A percentile compares a stretch with the other conserved stretches of the same genome.
These are phyloP conservation scores for Hylaeus volcanicus DNA, from an alignment of 1,140 invertebrate genomes.

Conservation along the genomic window DNA sequence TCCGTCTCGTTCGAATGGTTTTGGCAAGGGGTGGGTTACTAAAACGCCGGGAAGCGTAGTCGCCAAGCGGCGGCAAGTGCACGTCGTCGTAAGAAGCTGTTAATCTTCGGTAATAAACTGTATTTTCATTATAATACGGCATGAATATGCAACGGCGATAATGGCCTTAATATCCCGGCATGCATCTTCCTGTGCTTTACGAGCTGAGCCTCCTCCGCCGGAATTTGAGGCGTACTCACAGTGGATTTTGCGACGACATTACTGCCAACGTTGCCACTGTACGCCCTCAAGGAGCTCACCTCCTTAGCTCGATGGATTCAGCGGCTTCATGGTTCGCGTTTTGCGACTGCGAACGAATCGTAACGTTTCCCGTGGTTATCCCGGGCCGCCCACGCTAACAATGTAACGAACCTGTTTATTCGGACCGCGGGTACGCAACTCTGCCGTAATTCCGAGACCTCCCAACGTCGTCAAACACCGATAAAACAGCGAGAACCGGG, in stretches of 20 bases:
- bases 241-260: constrained; percentile 75
- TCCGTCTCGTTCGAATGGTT: constrained; percentile 39
- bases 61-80: constrained; percentile 69
- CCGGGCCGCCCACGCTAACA: not conserved
- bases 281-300: constrained; percentile 43
- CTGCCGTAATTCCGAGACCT: not conserved
- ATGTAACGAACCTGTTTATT: constrained; percentile 16
- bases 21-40: constrained; percentile 49
- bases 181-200: constrained; percentile 81
- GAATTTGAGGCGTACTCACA: constrained; percentile 79
- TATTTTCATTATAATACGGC: constrained; percentile 82
- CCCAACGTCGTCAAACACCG: not conserved
- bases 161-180: constrained; percentile 81
- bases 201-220: constrained; percentile 79
- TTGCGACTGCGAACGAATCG: constrained; percentile 43
- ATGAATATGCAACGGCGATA: constrained; percentile 82
- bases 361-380: constrained; percentile 46
- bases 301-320: constrained; percentile 30
- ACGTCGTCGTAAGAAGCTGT: constrained; percentile 80
- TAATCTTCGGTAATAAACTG: constrained; percentile 82
- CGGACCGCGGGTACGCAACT: not conserved
- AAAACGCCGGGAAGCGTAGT: constrained; percentile 55
- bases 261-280: constrained; percentile 40
- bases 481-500: not conserved
- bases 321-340: constrained; percentile 22